These are phyloP conservation scores for Chionoecetes opilio DNA, from an alignment of 1,140 invertebrate species.

Conservation along the genomic window DNA sequence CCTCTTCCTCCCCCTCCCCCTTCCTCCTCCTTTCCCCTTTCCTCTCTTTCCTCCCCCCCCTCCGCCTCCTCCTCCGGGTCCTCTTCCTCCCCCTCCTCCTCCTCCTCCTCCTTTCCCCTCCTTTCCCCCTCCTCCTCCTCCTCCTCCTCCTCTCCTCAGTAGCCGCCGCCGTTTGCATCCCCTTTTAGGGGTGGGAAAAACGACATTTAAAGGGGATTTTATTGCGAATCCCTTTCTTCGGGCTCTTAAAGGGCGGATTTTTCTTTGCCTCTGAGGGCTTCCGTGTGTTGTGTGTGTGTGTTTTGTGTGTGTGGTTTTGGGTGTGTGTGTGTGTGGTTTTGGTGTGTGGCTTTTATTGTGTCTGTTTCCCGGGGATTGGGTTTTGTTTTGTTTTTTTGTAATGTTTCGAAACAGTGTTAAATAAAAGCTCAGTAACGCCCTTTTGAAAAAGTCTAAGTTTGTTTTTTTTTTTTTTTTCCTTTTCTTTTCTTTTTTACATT, in stretches of 20 bases:
- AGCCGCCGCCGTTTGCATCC: slow-evolving; percentile 36
- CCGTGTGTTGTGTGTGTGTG: slow-evolving; percentile 13
- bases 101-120: neutral
- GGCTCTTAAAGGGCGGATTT: slow-evolving; percentile 44
- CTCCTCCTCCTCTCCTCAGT: slow-evolving; percentile 6
- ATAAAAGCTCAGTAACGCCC: too few species aligned
- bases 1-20: too few species aligned
- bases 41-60: neutral
- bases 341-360: neutral
- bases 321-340: neutral
- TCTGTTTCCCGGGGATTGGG: neutral
- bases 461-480: neutral
- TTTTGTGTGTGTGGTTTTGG: neutral
- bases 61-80: neutral
- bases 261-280: neutral
- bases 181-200: slow-evolving; percentile 67
- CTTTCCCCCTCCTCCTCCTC: too few species aligned
- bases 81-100: neutral
- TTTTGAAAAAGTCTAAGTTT: neutral
- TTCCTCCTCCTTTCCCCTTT: neutral
- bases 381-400: neutral
- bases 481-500: neutral
- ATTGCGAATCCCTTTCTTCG: slow-evolving; percentile 65
- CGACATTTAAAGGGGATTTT: slow-evolving; percentile 74
- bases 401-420: neutral